phyloP scores from a whole-genome alignment of 2,113 vertebrate genomes.

The human region GRCh38 chr2:139927001-139927500 shows the following conservation, averaged over 20 bases:
- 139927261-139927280: conserved; percentile 2
- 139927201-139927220: neutral
- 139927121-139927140: neutral
- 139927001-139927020: neutral
- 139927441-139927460: neutral
- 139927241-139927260: neutral
- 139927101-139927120: neutral
- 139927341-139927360: neutral
- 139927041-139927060: neutral
- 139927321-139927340: neutral
- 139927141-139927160: neutral
- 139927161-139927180: conserved; percentile 27
- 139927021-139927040: neutral
- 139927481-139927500: neutral
- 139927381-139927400: neutral
- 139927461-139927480: neutral
- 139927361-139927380: neutral
- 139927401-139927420: neutral
- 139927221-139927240: neutral
- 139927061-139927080: neutral
- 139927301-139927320: neutral
- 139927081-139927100: neutral
- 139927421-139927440: neutral
- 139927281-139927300: neutral
- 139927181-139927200: neutral